Evolutionary conservation across 2,797 vertebrate genomes (phyloP).

Genomic region (Pagetopsis macropterus): DNA sequence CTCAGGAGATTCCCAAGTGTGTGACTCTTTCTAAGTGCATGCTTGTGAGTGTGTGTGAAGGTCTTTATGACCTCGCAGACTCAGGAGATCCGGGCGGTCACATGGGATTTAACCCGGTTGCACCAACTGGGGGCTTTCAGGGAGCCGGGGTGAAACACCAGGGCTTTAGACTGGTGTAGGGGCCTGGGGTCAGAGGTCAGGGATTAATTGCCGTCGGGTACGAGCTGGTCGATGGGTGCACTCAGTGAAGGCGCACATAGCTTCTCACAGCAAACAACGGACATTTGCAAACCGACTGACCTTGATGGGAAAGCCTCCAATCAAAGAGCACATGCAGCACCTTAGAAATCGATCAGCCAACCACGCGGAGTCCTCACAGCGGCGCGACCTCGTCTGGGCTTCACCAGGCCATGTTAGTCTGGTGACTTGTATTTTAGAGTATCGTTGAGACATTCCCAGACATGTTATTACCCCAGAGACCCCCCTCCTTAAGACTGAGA

Average conservation of each 20-base stretch:
- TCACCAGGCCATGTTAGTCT: conserved; percentile 37
- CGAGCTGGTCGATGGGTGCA: conserved; percentile 56
- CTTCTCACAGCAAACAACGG: conserved; percentile 33
- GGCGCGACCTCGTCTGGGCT: conserved; percentile 36
- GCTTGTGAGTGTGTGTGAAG: conserved; percentile 20
- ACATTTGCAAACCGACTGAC: conserved; percentile 57
- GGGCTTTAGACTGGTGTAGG: conserved; percentile 33
- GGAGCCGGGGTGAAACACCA: conserved; percentile 37
- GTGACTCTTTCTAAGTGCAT: conserved; percentile 10
- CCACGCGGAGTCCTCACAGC: conserved; percentile 50
- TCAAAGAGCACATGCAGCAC: conserved; percentile 40
- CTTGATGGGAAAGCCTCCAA: conserved; percentile 33
- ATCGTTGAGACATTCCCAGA: conserved; percentile 21
- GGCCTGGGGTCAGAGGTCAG: conserved; percentile 62
- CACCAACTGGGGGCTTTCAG: conserved; percentile 24
- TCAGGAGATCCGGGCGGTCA: conserved; percentile 48
- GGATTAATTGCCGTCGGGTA: conserved; percentile 69
- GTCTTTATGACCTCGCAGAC: conserved; percentile 28
- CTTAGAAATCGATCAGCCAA: conserved; percentile 53
- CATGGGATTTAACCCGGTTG: conserved; percentile 52
- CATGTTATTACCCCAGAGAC: background rate
- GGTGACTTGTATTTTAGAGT: conserved; percentile 47
- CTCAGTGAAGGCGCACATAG: conserved; percentile 29
- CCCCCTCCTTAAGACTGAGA: background rate
- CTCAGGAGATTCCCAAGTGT: conserved; percentile 27